Base-by-base conservation (phyloP, 1,140 invertebrate genomes). In the Temnothorax curvispinosus region DNA sequence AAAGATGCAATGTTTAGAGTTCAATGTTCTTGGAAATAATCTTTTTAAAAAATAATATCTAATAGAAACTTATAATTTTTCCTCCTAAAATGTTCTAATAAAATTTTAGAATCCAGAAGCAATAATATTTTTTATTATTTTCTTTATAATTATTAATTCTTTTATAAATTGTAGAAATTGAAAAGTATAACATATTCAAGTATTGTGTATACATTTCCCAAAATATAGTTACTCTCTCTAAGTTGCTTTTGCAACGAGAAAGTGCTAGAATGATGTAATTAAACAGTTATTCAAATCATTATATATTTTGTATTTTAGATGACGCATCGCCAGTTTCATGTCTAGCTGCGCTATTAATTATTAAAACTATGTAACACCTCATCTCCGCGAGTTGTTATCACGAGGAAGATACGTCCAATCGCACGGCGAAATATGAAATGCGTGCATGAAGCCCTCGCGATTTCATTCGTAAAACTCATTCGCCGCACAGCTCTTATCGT, bases 401-500 rank as follows among this genome's bases (percentile, higher is more conserved):
- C 41, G 7, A 15, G 15, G 41, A 27, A n/a, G 44, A 41, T 41
- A 41, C 6, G 18, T 84, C 13, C 32, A 75, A 84, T 80, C 74
- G 38, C 56, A 27, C 32, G 35, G 15, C 13, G 32, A 67, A 69
- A 74, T 35, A 38, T 8, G 27, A 72, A 44, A 72, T 56, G 32
- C n/a, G 32, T n/a, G 38, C 35, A 15, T 18, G n/a, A 35, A 74
- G 7, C 50, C 27, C 27, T 18, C 80, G n/a, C 44, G 35, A 50
- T 44, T 69, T 41, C 13, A 54, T 54, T 56, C 35, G 35, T 13
- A 69, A 81, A n/a, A 54, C 18, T 78, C 18, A 47, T 50, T 67
- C 60, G 76, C 32, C 60, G 44, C n/a, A 35, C n/a, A 54, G 4
- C 11, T 38, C 41, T 84, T 84, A 84, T 82, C 80, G 13, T 21